A percentile compares a stretch with the other conserved stretches of the same genome.
Conservation (phyloP, 2,888 invertebrate species). For the Perizoma affinitatum region DNA sequence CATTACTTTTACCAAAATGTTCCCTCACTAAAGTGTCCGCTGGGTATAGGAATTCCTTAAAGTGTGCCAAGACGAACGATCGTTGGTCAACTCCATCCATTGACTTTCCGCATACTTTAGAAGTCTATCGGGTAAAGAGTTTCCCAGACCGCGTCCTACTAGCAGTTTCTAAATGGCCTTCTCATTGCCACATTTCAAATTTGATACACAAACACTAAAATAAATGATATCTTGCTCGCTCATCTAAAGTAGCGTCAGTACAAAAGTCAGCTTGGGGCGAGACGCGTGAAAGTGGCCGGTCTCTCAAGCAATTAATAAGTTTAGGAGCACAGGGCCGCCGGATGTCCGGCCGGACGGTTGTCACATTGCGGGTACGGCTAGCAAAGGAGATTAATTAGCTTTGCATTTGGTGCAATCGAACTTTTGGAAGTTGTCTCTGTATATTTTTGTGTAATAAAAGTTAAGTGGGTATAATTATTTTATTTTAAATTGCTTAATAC, state of each 20-base stretch:
- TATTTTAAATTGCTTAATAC: too few relatives aligned
- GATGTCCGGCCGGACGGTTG: slow-evolving; percentile 67
- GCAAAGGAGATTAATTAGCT: slow-evolving; percentile 39
- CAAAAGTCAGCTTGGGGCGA: slow-evolving; percentile 46
- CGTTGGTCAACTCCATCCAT: too few relatives aligned
- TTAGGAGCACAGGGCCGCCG: slow-evolving; percentile 58
- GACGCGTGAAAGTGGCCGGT: slow-evolving; percentile 51
- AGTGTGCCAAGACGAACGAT: too few relatives aligned
- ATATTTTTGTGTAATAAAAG: neutral
- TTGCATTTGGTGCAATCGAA: slow-evolving; percentile 20
- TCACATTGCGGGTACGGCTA: slow-evolving; percentile 51
- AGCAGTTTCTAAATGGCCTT: too few relatives aligned
- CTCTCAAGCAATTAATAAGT: slow-evolving; percentile 77
- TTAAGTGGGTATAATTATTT: neutral
- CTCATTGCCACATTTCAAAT: too few relatives aligned
- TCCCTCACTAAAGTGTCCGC: too few relatives aligned
- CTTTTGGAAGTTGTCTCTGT: neutral
- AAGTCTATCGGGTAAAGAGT: too few relatives aligned
- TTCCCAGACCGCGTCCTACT: too few relatives aligned
- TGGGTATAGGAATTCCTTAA: too few relatives aligned
- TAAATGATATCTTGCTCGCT: neutral
- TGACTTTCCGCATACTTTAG: too few relatives aligned
- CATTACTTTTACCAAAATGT: too few relatives aligned
- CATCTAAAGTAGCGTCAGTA: slow-evolving; percentile 31
- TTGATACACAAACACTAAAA: too few relatives aligned